Conservation (phyloP, 1,140 invertebrate species). For the Drosophila funebris region DNA sequence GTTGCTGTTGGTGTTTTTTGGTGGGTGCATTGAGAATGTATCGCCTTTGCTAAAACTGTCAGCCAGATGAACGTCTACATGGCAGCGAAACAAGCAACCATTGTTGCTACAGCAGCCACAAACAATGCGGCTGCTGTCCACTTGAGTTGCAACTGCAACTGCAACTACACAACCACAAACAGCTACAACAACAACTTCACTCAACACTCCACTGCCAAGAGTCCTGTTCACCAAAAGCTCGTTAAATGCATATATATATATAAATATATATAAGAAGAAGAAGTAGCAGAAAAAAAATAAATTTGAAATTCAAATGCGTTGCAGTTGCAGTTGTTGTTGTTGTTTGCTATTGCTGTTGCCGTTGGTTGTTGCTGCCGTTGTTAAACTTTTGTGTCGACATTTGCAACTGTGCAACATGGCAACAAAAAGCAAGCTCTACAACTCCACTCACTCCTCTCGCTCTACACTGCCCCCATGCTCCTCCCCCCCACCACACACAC, state of each 20-base stretch:
- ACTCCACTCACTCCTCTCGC: background rate
- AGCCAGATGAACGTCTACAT: conserved; percentile 73
- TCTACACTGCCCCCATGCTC: too few relatives aligned
- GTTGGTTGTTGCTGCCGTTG: conserved; percentile 39
- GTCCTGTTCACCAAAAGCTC: conserved; percentile 38
- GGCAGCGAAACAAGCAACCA: conserved; percentile 55
- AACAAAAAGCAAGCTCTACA: conserved; percentile 11
- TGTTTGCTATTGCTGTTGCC: conserved; percentile 37
- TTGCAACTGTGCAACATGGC: conserved; percentile 45
- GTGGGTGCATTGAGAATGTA: conserved; percentile 64
- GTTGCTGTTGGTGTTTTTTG: conserved; percentile 7
- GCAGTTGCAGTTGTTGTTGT: conserved; percentile 36
- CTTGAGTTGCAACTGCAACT: conserved; percentile 21
- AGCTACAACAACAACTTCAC: background rate
- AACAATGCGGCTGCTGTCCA: conserved; percentile 33
- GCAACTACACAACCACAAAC: too few relatives aligned
- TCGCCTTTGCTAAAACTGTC: conserved; percentile 71
- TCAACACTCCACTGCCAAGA: background rate
- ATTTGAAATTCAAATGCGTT: conserved; percentile 78
- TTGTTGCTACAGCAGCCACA: conserved; percentile 16
- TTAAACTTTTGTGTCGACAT: conserved; percentile 37
- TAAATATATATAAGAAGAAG: conserved; percentile 6
- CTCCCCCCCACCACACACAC: background rate
- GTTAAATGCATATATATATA: conserved; percentile 49
- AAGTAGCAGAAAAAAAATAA: conserved; percentile 20